Evolutionary conservation across 2,797 vertebrate species (phyloP), one percentile per base, ranked within the genome.

Genomic region (Pterois miles): DNA sequence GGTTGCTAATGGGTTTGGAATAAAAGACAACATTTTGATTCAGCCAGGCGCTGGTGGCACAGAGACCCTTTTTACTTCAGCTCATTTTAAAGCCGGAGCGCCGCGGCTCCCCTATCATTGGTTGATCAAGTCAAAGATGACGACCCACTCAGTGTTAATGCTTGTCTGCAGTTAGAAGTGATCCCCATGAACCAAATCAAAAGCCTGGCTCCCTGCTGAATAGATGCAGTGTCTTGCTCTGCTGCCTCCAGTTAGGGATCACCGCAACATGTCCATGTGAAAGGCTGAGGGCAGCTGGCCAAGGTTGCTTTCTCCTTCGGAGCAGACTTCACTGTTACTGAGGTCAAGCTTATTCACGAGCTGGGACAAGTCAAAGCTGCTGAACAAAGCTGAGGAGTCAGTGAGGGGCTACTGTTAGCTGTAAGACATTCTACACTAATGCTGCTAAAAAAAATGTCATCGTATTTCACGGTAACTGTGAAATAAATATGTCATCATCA

Each of bases 1-100:
- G 94, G 94, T 95, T 93, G 93, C 95, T 95, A 96, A 96, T 96
- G 95, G 95, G 88, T 95, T 94, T 91, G 82, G 91, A 94, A 95
- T 95, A 94, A 94, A 95, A 93, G 92, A 91, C 91, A 93, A 92
- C 90, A 91, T 93, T 94, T 93, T 90, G 88, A 93, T 92, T 90
- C 87, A 89, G 90, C 76, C 50, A 56, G 74, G 84, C 64, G 79
- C 85, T 82, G 84, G 89, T 93, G 88, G 85, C 88, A 88, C 88
- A 69, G 81, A 93, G 85, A 92, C 82, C 91, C 86, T 87, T 92
- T 94, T 93, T 93, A 93, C 88, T 89, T 74, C 46, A 78, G 90
- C 88, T 91, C 84, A 88, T 94, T 94, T 94, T 84, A 81, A 92
- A 90, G 86, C 90, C 75, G n/a, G 60, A 77, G 81, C 82, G 84